Percentiles rank a stretch among this genome's conserved stretches.
Evolutionary conservation across 2,888 invertebrate species (phyloP).

Genomic region (Drepanosiphum platanoidis): DNA sequence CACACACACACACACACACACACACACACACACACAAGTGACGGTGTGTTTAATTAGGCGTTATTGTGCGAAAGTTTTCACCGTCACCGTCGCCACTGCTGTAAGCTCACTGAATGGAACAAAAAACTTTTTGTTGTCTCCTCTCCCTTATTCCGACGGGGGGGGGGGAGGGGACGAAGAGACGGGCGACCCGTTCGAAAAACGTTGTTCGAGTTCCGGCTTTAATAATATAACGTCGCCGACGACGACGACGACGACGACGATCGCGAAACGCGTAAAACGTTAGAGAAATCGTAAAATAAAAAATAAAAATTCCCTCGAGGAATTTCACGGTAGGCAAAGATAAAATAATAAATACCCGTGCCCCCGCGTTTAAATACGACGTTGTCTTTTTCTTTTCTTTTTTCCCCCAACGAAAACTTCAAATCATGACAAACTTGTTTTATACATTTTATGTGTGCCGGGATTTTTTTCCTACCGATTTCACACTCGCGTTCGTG

Average conservation of each 20-base stretch:
- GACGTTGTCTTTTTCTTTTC: neutral
- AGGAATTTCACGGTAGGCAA: neutral
- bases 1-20: neutral
- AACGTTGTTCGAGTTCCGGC: slow-evolving; percentile 8
- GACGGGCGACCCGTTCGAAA: neutral
- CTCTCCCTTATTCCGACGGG: neutral
- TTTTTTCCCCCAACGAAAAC: neutral
- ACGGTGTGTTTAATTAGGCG: slow-evolving; percentile 53
- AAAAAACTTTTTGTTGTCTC: slow-evolving; percentile 31
- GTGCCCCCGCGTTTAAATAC: neutral
- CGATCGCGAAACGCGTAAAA: neutral
- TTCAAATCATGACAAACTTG: slow-evolving; percentile 1
- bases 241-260: neutral
- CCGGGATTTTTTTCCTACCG: neutral
- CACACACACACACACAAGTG: slow-evolving; percentile 10
- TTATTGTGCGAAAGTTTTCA: slow-evolving; percentile 53
- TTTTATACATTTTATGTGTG: neutral
- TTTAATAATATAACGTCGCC: neutral
- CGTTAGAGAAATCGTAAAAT: neutral
- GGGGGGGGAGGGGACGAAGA: neutral
- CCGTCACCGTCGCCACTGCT: neutral
- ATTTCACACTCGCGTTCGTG: neutral
- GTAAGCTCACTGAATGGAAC: slow-evolving; percentile 33
- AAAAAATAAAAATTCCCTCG: neutral
- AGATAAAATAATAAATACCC: slow-evolving; percentile 12